Base-by-base conservation (phyloP, 2,113 vertebrate species). In the Notarius quadriscutis region DNA sequence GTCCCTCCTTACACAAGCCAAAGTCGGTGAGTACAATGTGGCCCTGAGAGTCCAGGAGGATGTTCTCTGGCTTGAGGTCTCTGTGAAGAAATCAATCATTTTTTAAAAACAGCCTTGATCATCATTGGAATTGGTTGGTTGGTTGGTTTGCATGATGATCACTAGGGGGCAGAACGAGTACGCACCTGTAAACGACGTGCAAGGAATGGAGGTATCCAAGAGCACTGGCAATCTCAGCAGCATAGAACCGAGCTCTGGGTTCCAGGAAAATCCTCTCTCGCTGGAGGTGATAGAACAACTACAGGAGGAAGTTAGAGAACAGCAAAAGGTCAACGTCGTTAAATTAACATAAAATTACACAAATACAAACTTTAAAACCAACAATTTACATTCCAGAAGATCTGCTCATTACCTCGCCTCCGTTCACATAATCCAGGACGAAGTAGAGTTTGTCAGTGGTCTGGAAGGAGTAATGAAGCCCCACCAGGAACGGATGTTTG, bases 251-350 rank as follows among this genome's bases (percentile, higher is more conserved):
- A 51, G 96, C 95, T 67, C 95, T 92, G 72, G 95, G 94, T 90
- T 96, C 96, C 89, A 96, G 91, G 92, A 96, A 96, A 87, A 96
- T 89, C 82, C 94, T 91, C 48, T 96, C 96, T 1, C 96, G 94
- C 91, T 96, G 96, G 25, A 96, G 95, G 86, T 96, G 96, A 90
- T 95, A 96, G 90, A 96, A 96, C 51, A 96, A 92, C 96, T 96
- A 87, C 5, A 85, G 51, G 71, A 57, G 50, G 50, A 7, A 80
- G 41, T 62, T 22, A 63, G 25, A 11, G 18, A 6, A 65, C 9
- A 30, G 25, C 4, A 4, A 22, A 58, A 60, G 2, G 48, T 9
- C 14, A n/a, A 17, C 75, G 0, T 41, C 41, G 41, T 41, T 41
- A 41, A 41, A 41, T 41, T 41, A 41, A 41, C 34, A 41, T 41